Percentiles rank a stretch among this genome's conserved stretches.
These are phyloP conservation scores for Chrysodeixis includens DNA, from an alignment of 2,888 invertebrate genomes.

Conservation along the genomic window DNA sequence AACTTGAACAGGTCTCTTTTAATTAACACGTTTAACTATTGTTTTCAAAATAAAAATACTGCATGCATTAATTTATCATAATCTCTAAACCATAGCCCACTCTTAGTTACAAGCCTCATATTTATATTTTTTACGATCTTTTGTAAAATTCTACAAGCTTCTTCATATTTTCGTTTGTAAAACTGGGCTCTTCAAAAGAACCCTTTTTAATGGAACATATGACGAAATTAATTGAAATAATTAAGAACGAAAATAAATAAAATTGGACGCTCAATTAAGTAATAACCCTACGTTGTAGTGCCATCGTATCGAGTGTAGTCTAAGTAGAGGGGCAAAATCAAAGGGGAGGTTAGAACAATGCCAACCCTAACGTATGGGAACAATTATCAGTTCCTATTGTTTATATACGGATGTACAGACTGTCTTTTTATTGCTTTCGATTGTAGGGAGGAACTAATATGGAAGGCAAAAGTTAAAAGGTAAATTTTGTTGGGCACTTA, in stretches of 20 bases:
- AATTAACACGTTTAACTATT: too few relatives aligned
- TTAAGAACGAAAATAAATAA: constrained; percentile 64
- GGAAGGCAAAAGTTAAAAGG: constrained; percentile 16
- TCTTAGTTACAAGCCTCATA: too few relatives aligned
- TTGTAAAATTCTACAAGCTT: too few relatives aligned
- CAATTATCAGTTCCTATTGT: constrained; percentile 81
- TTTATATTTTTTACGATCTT: too few relatives aligned
- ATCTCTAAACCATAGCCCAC: too few relatives aligned
- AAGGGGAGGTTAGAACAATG: constrained; percentile 79
- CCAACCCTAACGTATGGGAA: constrained; percentile 73
- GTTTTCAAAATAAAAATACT: too few relatives aligned
- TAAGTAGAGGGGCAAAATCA: constrained; percentile 68
- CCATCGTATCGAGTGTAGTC: constrained; percentile 77
- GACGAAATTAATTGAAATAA: constrained; percentile 27
- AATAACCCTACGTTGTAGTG: constrained; percentile 80
- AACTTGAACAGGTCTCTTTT: too few relatives aligned
- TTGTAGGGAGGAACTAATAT: constrained; percentile 44
- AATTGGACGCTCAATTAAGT: constrained; percentile 73
- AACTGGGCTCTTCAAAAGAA: not conserved
- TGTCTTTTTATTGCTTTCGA: constrained; percentile 76
- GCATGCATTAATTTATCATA: too few relatives aligned
- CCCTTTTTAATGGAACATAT: constrained; percentile 33
- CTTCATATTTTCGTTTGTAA: not conserved
- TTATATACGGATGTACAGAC: constrained; percentile 74
- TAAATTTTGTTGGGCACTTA: constrained; percentile 36